phyloP scores from a whole-genome alignment of 2,888 invertebrate genomes.

The Philereme vetulata region DNA sequence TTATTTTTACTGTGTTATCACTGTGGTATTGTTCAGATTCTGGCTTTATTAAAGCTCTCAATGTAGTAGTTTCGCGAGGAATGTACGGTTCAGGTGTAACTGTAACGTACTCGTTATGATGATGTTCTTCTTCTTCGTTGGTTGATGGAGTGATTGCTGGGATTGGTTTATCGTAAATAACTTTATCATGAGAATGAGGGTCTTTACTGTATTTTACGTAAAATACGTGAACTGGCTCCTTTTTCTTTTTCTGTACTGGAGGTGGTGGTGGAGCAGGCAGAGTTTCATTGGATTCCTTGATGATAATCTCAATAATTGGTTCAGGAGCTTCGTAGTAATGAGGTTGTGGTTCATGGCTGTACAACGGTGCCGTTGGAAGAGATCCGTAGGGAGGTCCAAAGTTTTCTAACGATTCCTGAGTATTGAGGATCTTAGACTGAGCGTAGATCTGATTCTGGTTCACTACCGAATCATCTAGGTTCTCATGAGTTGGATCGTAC shows the following conservation, averaged over 20 bases:
- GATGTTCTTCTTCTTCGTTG: slow-evolving; percentile 83
- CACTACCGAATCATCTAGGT: slow-evolving; percentile 70
- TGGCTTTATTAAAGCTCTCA: slow-evolving; percentile 92
- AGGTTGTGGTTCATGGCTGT: slow-evolving; percentile 73
- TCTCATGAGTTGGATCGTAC: slow-evolving; percentile 84
- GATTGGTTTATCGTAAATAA: slow-evolving; percentile 91
- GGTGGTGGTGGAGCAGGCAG: slow-evolving; percentile 86
- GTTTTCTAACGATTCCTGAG: slow-evolving; percentile 71
- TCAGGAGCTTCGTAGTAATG: slow-evolving; percentile 90
- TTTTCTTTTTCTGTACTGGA: slow-evolving; percentile 80
- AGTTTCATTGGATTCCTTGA: slow-evolving; percentile 94
- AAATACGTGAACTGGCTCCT: slow-evolving; percentile 95
- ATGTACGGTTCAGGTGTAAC: slow-evolving; percentile 82
- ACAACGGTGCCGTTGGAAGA: slow-evolving; percentile 76
- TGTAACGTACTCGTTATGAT: slow-evolving; percentile 83
- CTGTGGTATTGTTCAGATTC: slow-evolving; percentile 93
- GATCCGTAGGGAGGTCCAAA: slow-evolving; percentile 78
- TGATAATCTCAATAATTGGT: slow-evolving; percentile 96
- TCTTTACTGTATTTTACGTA: slow-evolving; percentile 96
- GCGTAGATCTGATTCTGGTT: slow-evolving; percentile 78
- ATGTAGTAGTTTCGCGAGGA: slow-evolving; percentile 88
- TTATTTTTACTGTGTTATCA: slow-evolving; percentile 91
- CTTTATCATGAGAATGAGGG: slow-evolving; percentile 87
- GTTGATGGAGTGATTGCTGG: slow-evolving; percentile 90
- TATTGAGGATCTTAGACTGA: slow-evolving; percentile 75